phyloP scores from a whole-genome alignment of 2,888 invertebrate species.

The Mythimna pallens region DNA sequence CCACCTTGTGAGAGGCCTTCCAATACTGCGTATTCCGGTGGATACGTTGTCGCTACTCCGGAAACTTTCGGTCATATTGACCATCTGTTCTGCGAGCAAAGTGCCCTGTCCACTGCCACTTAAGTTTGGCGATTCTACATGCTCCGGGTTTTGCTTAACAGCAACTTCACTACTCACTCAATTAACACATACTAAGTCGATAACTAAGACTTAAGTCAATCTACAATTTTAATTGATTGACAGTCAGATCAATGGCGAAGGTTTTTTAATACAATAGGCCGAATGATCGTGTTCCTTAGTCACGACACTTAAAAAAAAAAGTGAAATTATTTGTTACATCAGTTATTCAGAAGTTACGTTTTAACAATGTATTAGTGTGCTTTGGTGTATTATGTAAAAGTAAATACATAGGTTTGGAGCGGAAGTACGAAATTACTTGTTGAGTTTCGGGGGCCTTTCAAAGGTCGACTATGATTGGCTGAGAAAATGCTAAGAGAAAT shows the following conservation, averaged over 20 bases:
- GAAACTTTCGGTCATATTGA: too few species aligned
- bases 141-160: too few species aligned
- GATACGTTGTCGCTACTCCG: too few species aligned
- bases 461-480: slow-evolving; percentile 17
- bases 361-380: slow-evolving; percentile 26
- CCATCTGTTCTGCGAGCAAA: too few species aligned
- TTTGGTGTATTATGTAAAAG: slow-evolving; percentile 43
- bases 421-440: slow-evolving; percentile 47
- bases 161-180: neutral
- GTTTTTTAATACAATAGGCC: slow-evolving; percentile 30
- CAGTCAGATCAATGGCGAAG: slow-evolving; percentile 20
- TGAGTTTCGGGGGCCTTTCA: slow-evolving; percentile 14
- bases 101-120: too few species aligned
- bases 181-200: slow-evolving; percentile 4
- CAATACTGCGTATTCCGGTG: too few species aligned
- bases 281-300: slow-evolving; percentile 48
- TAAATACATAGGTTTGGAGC: slow-evolving; percentile 4
- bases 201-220: slow-evolving; percentile 29
- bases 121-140: too few species aligned
- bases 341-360: slow-evolving; percentile 13
- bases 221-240: slow-evolving; percentile 19
- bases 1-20: too few species aligned
- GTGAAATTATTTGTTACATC: slow-evolving; percentile 65
- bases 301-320: slow-evolving; percentile 63
- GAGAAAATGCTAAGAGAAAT: neutral